Percentiles rank a stretch among this genome's conserved stretches.
phyloP scores from a whole-genome alignment of 2,888 invertebrate genomes.

The Drosophila mayaguana region DNA sequence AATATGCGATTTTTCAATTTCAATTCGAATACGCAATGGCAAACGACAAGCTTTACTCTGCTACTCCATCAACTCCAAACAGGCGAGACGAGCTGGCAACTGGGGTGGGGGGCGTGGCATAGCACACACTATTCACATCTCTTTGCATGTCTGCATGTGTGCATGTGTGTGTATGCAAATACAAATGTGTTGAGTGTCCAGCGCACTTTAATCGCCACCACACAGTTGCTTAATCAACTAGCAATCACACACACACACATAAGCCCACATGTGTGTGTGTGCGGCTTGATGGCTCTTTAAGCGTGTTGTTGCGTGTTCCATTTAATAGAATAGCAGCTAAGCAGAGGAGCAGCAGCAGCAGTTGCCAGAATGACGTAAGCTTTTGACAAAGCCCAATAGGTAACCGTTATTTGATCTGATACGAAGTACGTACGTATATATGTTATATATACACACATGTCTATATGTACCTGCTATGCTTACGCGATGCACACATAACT shows the following conservation, averaged over 20 bases:
- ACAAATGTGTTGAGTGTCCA: constrained; percentile 71
- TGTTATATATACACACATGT: not conserved
- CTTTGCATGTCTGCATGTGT: not conserved
- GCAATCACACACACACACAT: constrained; percentile 45
- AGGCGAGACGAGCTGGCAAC: constrained; percentile 2
- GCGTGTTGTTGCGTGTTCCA: constrained; percentile 55
- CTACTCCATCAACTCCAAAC: constrained; percentile 22
- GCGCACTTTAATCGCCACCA: constrained; percentile 73
- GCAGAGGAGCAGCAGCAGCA: constrained; percentile 6
- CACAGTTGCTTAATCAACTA: constrained; percentile 76
- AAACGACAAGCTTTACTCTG: constrained; percentile 26
- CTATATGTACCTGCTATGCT: too few relatives aligned
- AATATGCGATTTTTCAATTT: constrained; percentile 79
- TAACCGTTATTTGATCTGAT: not conserved
- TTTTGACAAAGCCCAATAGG: constrained; percentile 31
- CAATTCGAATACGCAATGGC: constrained; percentile 75
- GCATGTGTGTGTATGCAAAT: constrained; percentile 31
- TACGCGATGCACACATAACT: not conserved
- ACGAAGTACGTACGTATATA: not conserved
- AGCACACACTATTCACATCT: constrained; percentile 15
- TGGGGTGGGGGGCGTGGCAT: not conserved
- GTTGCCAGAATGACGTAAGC: constrained; percentile 65
- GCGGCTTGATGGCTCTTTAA: constrained; percentile 61
- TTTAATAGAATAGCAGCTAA: constrained; percentile 62
- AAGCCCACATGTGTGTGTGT: constrained; percentile 7